Evolutionary conservation across 2,888 invertebrate species (phyloP).

Genomic region (Calameuta idolon): DNA sequence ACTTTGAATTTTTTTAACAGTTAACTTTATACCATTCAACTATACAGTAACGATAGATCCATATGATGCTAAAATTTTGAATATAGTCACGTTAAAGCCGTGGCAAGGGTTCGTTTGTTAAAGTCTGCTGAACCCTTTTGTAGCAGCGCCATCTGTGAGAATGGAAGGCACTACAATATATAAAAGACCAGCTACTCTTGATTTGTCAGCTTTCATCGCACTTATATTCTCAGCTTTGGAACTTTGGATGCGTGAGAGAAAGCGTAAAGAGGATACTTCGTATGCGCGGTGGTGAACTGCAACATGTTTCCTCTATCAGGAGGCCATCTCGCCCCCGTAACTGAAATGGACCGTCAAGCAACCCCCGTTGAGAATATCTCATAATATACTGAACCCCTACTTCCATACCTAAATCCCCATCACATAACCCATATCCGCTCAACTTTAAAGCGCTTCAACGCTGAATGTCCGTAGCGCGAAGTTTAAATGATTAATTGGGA

Average conservation of each 20-base stretch:
- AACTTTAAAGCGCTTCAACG: not conserved
- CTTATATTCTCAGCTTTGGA: constrained; percentile 1
- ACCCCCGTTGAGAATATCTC: constrained; percentile 26
- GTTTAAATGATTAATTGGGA: not conserved
- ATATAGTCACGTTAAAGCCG: not conserved
- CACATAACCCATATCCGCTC: not conserved
- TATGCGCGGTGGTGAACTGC: constrained; percentile 48
- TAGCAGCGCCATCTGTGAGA: not conserved
- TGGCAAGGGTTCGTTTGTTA: not conserved
- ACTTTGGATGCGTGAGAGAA: constrained; percentile 23
- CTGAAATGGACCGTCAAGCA: constrained; percentile 37
- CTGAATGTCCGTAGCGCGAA: not conserved
- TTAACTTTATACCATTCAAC: not conserved
- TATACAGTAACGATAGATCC: not conserved
- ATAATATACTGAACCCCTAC: constrained; percentile 26
- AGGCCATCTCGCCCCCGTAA: constrained; percentile 36
- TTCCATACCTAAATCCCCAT: constrained; percentile 13
- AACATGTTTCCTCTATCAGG: constrained; percentile 57
- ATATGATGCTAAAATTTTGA: too few relatives aligned
- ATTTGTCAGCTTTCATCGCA: constrained; percentile 4
- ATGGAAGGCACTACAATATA: not conserved
- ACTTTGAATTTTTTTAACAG: not conserved
- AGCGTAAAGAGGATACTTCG: constrained; percentile 35
- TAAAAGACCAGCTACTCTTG: constrained; percentile 1
- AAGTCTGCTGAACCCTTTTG: not conserved